Conservation (phyloP, 2,113 vertebrate genomes). For the Nerophis lumbriciformis region DNA sequence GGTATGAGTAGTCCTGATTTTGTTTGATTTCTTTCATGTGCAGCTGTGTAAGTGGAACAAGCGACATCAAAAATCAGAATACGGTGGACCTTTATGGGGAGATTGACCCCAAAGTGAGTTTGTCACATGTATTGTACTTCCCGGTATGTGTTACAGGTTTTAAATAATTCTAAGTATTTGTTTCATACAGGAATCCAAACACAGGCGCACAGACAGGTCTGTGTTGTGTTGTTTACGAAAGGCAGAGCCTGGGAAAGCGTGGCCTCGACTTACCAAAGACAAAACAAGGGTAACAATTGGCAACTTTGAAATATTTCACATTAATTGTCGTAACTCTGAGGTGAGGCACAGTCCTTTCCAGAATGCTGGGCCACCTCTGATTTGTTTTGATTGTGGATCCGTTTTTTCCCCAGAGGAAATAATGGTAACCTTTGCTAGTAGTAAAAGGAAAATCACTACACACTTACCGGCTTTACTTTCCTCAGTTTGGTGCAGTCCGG, state of each 20-base stretch:
- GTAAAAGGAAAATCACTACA: too few relatives aligned
- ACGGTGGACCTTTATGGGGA: constrained; percentile 90
- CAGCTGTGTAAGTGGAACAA: constrained; percentile 91
- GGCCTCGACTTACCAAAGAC: constrained; percentile 96
- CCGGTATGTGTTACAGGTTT: not conserved
- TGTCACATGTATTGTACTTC: not conserved
- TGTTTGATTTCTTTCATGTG: constrained; percentile 24
- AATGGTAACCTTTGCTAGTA: not conserved
- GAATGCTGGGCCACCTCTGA: not conserved
- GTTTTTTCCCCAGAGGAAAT: not conserved
- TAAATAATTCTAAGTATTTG: constrained; percentile 7
- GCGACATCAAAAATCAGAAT: constrained; percentile 89
- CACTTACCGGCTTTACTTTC: too few relatives aligned
- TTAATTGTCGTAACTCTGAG: not conserved
- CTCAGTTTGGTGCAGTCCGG: too few relatives aligned
- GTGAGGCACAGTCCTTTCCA: not conserved
- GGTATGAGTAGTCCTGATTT: too few relatives aligned
- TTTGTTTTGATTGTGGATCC: not conserved
- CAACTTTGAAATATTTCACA: not conserved
- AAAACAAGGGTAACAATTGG: constrained; percentile 78
- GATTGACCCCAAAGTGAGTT: constrained; percentile 92
- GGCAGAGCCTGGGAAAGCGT: constrained; percentile 87
- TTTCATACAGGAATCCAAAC: constrained; percentile 83
- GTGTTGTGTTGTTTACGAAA: constrained; percentile 96
- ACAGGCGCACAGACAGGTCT: constrained; percentile 96